phyloP scores from a whole-genome alignment of 30 jellyfish, hydroid and myxozoan species.

The Aurelia coerulea region DNA sequence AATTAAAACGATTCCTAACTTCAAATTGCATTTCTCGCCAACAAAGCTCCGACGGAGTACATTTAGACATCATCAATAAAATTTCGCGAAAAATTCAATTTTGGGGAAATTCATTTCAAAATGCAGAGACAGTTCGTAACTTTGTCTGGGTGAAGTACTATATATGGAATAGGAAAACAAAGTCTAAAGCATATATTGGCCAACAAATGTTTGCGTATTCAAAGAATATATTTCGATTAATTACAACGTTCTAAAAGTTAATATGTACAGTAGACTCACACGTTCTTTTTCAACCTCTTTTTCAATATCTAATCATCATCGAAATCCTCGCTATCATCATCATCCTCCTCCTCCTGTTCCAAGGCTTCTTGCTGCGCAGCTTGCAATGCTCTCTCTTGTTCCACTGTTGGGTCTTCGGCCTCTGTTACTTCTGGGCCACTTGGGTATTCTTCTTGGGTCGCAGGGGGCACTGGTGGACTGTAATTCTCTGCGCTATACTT shows the following conservation, averaged over 20 bases:
- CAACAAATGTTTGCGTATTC: no score
- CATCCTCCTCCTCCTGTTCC: slow-evolving; percentile 96
- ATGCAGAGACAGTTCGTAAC: no score
- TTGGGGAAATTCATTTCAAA: no score
- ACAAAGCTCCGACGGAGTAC: no score
- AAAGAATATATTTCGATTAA: not conserved
- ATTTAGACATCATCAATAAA: no score
- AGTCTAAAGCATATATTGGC: no score
- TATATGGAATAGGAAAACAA: no score
- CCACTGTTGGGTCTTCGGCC: slow-evolving; percentile 96
- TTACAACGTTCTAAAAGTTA: not conserved
- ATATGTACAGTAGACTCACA: not conserved
- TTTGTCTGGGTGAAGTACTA: no score
- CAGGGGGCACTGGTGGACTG: slow-evolving; percentile 97
- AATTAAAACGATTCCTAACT: no score
- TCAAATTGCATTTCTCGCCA: no score
- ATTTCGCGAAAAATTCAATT: no score
- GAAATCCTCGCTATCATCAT: slow-evolving; percentile 78
- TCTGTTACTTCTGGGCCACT: slow-evolving; percentile 94
- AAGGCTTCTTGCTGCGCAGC: slow-evolving; percentile 96
- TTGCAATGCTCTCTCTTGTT: slow-evolving; percentile 89
- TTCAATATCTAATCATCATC: slow-evolving; percentile 65
- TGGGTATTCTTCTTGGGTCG: slow-evolving; percentile 95
- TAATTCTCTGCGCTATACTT: slow-evolving; percentile 85
- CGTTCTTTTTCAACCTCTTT: not conserved